Conservation (phyloP, 2,113 vertebrate species). For the Notarius quadriscutis region DNA sequence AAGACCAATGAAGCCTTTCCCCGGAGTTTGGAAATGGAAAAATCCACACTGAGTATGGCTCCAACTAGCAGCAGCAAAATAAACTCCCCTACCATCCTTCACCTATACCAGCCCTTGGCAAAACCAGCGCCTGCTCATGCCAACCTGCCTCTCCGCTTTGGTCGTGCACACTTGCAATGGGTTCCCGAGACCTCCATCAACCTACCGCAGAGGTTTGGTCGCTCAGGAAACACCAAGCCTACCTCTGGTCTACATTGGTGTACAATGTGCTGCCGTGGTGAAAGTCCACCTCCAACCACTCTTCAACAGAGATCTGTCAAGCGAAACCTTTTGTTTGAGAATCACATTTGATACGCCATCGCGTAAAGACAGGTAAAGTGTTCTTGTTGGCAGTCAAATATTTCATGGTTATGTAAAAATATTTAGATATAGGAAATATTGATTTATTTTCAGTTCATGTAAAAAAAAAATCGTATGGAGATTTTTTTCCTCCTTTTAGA, state of each 20-base stretch:
- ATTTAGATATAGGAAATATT: background rate
- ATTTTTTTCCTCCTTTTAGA: too few relatives aligned
- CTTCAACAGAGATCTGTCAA: constrained; percentile 58
- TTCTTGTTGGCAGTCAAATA: background rate
- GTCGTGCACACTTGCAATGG: constrained; percentile 51
- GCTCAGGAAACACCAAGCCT: constrained; percentile 45
- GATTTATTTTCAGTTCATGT: background rate
- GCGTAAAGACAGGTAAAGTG: constrained; percentile 33
- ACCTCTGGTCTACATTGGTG: constrained; percentile 31
- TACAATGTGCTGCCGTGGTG: constrained; percentile 38
- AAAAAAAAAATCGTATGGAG: too few relatives aligned
- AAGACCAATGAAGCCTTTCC: constrained; percentile 46
- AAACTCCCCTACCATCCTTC: constrained; percentile 60
- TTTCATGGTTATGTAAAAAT: background rate
- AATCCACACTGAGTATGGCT: constrained; percentile 50
- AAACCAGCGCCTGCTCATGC: constrained; percentile 55
- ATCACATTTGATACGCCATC: constrained; percentile 23
- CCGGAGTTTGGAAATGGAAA: constrained; percentile 66
- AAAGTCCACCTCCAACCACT: constrained; percentile 28
- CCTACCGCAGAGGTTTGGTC: constrained; percentile 74
- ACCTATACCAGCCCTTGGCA: constrained; percentile 56
- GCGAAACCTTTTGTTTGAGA: constrained; percentile 38
- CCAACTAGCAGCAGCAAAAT: constrained; percentile 57
- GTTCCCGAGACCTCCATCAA: constrained; percentile 58
- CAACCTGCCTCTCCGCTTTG: constrained; percentile 73